These are phyloP conservation scores for Lysandra coridon DNA, from an alignment of 2,888 invertebrate species.

Conservation along the genomic window DNA sequence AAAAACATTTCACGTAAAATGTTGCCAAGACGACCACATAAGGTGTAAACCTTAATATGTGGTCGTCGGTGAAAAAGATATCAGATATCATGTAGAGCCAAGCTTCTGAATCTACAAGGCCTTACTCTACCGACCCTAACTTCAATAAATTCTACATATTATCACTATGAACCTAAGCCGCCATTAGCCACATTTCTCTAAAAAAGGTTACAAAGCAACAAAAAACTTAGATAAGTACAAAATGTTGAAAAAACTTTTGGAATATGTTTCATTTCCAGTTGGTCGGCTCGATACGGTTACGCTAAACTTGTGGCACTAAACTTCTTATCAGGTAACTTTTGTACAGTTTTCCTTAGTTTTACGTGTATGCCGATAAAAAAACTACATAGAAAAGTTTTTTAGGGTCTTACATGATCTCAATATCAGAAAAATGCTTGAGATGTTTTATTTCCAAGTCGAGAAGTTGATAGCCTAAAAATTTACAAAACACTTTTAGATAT, in stretches of 20 bases:
- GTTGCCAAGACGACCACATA: too few relatives aligned
- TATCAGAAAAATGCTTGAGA: background rate
- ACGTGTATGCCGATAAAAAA: constrained; percentile 12
- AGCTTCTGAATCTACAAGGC: too few relatives aligned
- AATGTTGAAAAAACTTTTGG: background rate
- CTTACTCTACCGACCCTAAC: too few relatives aligned
- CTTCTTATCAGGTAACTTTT: constrained; percentile 33
- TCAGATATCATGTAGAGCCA: too few relatives aligned
- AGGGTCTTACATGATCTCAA: background rate
- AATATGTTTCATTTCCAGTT: constrained; percentile 24
- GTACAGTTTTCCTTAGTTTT: constrained; percentile 21
- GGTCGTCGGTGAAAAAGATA: too few relatives aligned
- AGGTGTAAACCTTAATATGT: too few relatives aligned
- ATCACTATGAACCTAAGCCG: background rate
- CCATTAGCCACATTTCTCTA: background rate
- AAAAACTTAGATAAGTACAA: background rate
- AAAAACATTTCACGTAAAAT: too few relatives aligned
- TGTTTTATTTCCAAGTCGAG: background rate
- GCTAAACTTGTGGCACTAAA: background rate
- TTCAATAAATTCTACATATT: too few relatives aligned
- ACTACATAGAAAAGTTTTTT: constrained; percentile 16
- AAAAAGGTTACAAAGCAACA: background rate
- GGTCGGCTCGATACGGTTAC: background rate
- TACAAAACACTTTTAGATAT: background rate
- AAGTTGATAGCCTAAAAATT: background rate